These are phyloP conservation scores for Coenobita brevimanus DNA, from an alignment of 1,140 invertebrate species.

Conservation along the genomic window DNA sequence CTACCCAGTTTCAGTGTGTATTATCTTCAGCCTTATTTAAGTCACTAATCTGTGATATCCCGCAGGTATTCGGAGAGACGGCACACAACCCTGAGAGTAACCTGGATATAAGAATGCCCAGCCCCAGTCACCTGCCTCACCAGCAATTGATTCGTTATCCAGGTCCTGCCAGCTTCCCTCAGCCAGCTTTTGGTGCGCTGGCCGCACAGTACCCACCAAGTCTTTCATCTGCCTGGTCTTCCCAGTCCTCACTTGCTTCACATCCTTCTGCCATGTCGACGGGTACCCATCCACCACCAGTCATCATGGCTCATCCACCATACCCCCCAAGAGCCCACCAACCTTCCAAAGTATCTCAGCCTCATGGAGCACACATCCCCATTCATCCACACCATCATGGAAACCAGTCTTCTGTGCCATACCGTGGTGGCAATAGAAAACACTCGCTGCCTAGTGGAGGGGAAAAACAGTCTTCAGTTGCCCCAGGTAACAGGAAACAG, in stretches of 20 bases:
- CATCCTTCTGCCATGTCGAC: conserved; percentile 55
- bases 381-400: conserved; percentile 45
- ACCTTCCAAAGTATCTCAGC: conserved; percentile 27
- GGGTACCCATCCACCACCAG: conserved; percentile 34
- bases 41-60: too few species aligned
- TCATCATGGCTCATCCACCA: conserved; percentile 56
- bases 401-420: conserved; percentile 33
- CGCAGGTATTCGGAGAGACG: conserved; percentile 58
- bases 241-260: conserved; percentile 46
- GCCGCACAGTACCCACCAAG: conserved; percentile 43
- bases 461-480: conserved; percentile 16
- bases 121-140: conserved; percentile 43
- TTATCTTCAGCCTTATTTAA: too few species aligned
- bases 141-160: conserved; percentile 28
- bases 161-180: conserved; percentile 8
- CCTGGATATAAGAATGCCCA: conserved; percentile 54
- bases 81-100: conserved; percentile 61
- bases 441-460: conserved; percentile 43
- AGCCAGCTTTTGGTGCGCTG: conserved; percentile 14
- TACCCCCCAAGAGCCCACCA: conserved; percentile 48
- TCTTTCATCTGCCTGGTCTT: conserved; percentile 61
- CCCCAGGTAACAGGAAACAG: conserved; percentile 37
- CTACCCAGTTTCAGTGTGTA: too few species aligned
- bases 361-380: conserved; percentile 56
- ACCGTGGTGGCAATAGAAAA: conserved; percentile 32